Conservation (phyloP, 2,888 invertebrate genomes). For the Taphrorychus bicolor region DNA sequence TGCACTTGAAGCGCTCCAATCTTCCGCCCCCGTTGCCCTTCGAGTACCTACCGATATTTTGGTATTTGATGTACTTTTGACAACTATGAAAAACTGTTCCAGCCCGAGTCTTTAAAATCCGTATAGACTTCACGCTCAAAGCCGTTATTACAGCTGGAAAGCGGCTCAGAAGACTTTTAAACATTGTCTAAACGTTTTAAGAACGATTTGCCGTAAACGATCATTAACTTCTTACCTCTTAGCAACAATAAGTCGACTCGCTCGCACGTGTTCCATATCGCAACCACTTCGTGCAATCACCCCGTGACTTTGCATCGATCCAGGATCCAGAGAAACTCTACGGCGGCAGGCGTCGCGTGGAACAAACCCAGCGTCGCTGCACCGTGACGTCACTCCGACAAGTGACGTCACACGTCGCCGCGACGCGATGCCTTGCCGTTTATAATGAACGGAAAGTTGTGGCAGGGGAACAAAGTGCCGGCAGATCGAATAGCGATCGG, state of each 20-base stretch:
- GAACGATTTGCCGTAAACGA: too few relatives aligned
- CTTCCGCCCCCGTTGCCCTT: too few relatives aligned
- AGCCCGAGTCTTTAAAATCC: too few relatives aligned
- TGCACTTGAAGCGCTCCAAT: too few relatives aligned
- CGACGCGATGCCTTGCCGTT: slow-evolving; percentile 36
- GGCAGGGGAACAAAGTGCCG: slow-evolving; percentile 43
- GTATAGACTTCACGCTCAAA: too few relatives aligned
- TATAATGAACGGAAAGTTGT: slow-evolving; percentile 42
- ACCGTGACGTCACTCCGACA: slow-evolving; percentile 39
- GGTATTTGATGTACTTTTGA: too few relatives aligned
- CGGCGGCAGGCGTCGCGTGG: slow-evolving; percentile 15
- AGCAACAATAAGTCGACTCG: too few relatives aligned
- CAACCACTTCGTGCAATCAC: slow-evolving; percentile 1
- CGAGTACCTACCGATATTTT: too few relatives aligned
- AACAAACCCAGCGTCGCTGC: slow-evolving; percentile 37
- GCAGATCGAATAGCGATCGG: slow-evolving; percentile 36
- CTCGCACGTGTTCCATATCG: not conserved
- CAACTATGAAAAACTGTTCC: too few relatives aligned
- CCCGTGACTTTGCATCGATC: slow-evolving; percentile 8
- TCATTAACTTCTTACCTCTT: too few relatives aligned
- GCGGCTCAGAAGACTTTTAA: too few relatives aligned
- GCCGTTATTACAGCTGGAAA: too few relatives aligned
- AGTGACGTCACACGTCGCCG: slow-evolving; percentile 39
- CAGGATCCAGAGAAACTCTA: not conserved
- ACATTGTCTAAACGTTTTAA: not conserved